phyloP scores from a whole-genome alignment of 2,797 vertebrate genomes.

The Mus spretus region DNA sequence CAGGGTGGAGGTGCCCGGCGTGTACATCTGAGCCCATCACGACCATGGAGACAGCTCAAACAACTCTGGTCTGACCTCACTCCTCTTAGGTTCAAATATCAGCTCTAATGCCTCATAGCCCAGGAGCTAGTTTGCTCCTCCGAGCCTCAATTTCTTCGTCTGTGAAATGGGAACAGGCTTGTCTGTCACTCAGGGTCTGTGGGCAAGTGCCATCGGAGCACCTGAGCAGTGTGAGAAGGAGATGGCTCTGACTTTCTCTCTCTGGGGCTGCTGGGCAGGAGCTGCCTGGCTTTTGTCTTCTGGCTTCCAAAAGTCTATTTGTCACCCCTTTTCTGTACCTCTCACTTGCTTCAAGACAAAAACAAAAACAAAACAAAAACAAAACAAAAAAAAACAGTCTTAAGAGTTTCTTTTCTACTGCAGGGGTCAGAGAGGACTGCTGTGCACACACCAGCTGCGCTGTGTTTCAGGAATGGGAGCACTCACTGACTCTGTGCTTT shows the following conservation, averaged over 20 bases:
- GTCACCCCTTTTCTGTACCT: not conserved
- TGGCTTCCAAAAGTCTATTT: not conserved
- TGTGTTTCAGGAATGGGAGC: not conserved
- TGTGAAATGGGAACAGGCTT: not conserved
- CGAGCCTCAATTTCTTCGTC: not conserved
- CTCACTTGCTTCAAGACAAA: not conserved
- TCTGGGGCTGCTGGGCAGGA: not conserved
- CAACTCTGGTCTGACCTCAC: fast-evolving
- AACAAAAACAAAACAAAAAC: too few relatives aligned
- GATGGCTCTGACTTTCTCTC: not conserved
- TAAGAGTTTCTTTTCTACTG: not conserved
- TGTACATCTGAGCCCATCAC: not conserved
- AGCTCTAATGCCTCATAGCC: not conserved
- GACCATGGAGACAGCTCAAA: not conserved
- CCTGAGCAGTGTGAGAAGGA: fast-evolving
- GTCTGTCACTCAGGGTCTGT: not conserved
- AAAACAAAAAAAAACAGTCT: not conserved
- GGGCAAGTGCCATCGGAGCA: not conserved
- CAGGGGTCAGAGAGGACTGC: not conserved
- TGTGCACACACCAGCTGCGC: not conserved
- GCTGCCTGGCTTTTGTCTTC: not conserved
- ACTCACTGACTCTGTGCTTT: not conserved
- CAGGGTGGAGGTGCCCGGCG: not conserved
- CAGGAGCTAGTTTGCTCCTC: not conserved
- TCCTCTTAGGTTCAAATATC: not conserved